Base-by-base conservation (phyloP, 1,140 invertebrate species). In the Drosophila simulans region DNA sequence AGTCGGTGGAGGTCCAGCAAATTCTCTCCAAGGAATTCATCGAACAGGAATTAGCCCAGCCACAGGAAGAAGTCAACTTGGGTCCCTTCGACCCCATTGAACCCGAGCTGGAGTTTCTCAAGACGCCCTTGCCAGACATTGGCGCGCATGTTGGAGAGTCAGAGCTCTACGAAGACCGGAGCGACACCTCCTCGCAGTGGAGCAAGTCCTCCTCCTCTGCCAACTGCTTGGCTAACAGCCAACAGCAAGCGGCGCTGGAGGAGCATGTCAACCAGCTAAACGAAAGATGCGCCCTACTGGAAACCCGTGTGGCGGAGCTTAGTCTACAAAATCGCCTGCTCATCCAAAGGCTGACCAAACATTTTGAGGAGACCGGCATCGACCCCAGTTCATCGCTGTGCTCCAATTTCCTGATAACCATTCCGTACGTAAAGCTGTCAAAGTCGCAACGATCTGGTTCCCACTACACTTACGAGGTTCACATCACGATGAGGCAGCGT, bases 401-500 rank as follows among this genome's bases (percentile, higher is more conserved):
- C 25, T 72, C 88, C 11, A 92, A 92, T 53, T 92, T 92, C 54
- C 63, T 91, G 10, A 91, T 92, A n/a, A 92, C 91, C 80, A 91
- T 92, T 82, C 91, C 91, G 46, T 85, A 90, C 0, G 86, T 89
- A 1, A 90, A 91, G 15, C 69, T 91, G 0, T 55, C 78, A 3
- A 91, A 91, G 20, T 52, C 86, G 0, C 72, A 58, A 11, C 72
- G 70, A 3, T 64, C 71, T 8, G 46, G 70, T n/a, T 65, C 77
- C 0, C 88, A 90, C 25, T 92, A 92, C 43, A 70, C 88, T 5
- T 92, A 92, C 25, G 91, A 92, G 49, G 70, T 92, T 11, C 85
- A 92, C 51, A 84, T 92, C 2, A 92, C 89, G 1, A 92, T 92
- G 89, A 63, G 89, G 0, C 77, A 91, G 49, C 94, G 95, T 55